These are phyloP conservation scores for Pardalotus punctatus DNA, from an alignment of 2,113 vertebrate species.

Conservation along the genomic window DNA sequence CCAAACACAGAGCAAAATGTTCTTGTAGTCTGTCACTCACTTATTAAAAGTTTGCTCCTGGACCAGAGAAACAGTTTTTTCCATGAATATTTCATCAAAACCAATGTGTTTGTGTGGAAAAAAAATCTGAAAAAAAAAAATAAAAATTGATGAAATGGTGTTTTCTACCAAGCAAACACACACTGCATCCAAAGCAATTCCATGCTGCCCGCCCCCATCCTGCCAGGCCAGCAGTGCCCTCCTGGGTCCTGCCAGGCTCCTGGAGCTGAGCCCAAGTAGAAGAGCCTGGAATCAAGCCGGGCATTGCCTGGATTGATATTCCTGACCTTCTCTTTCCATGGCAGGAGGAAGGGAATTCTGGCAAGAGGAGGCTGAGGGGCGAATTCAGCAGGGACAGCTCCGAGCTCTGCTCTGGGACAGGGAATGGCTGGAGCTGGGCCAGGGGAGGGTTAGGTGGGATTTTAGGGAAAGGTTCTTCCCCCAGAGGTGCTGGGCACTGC, in stretches of 20 bases:
- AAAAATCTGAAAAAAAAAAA: neutral
- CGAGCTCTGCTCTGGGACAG: neutral
- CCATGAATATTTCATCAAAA: constrained; percentile 7
- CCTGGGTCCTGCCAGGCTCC: neutral
- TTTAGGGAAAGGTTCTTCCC: neutral
- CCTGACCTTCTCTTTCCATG: neutral
- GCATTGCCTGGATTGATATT: neutral
- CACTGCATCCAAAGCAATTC: neutral
- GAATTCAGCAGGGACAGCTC: neutral
- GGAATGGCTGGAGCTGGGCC: neutral
- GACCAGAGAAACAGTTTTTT: neutral
- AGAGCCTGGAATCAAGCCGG: neutral
- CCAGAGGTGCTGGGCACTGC: neutral
- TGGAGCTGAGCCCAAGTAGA: neutral
- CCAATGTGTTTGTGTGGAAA: neutral
- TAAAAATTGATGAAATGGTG: neutral
- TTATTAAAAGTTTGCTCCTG: neutral
- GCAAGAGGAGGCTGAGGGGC: neutral
- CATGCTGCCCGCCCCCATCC: neutral
- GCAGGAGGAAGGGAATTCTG: neutral
- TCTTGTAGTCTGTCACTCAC: neutral
- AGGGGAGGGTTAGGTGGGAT: neutral
- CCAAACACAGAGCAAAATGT: neutral
- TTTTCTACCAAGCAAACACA: neutral
- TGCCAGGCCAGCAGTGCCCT: neutral